Evolutionary conservation across 2,113 vertebrate species (phyloP).

Genomic region (Datnioides undecimradiatus): DNA sequence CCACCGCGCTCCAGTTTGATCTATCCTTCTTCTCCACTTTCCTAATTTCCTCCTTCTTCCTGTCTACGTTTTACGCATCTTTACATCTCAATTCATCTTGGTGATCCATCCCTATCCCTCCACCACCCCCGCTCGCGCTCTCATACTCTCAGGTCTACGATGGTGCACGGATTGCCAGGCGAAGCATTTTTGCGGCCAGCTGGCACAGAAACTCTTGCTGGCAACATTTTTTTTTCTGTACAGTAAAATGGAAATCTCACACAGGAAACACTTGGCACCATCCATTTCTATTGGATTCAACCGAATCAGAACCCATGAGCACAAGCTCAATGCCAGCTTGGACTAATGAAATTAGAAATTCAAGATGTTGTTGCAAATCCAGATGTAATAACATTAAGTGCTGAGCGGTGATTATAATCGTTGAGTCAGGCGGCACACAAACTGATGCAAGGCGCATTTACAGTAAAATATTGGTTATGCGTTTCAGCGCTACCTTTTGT

Average conservation of each 20-base stretch:
- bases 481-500: background rate
- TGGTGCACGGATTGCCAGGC: constrained; percentile 32
- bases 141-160: background rate
- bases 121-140: background rate
- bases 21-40: constrained; percentile 44
- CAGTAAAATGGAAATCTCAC: constrained; percentile 59
- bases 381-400: constrained; percentile 67
- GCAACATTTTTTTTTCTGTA: constrained; percentile 54
- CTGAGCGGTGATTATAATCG: constrained; percentile 32
- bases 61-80: constrained; percentile 61
- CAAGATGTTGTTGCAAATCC: constrained; percentile 40
- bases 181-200: constrained; percentile 67
- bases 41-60: constrained; percentile 53
- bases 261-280: constrained; percentile 44
- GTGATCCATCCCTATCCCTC: constrained; percentile 32
- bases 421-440: constrained; percentile 40
- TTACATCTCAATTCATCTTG: constrained; percentile 66
- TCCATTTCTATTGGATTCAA: constrained; percentile 39
- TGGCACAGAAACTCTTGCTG: constrained; percentile 59
- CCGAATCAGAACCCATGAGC: constrained; percentile 39
- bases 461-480: constrained; percentile 1
- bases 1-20: constrained; percentile 37
- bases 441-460: background rate
- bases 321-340: constrained; percentile 26
- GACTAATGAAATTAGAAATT: constrained; percentile 55